Evolutionary conservation across 2,113 vertebrate species (phyloP).

Genomic region (Propithecus coquereli): DNA sequence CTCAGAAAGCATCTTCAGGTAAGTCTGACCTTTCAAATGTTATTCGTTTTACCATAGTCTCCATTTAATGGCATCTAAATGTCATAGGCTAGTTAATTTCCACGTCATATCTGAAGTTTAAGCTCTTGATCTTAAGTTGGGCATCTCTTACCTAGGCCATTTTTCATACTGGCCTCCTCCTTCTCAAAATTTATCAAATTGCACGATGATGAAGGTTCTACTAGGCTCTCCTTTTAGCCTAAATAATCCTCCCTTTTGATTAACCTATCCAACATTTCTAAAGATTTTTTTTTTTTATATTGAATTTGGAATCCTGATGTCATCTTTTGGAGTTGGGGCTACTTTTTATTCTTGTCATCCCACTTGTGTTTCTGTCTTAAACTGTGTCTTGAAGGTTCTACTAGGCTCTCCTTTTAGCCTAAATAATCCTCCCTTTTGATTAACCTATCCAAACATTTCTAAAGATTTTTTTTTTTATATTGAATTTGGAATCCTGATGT

Average conservation of each 20-base stretch:
- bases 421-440: neutral
- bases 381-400: neutral
- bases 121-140: neutral
- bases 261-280: neutral
- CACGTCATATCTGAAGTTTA: neutral
- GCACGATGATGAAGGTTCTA: neutral
- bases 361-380: neutral
- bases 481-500: neutral
- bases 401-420: neutral
- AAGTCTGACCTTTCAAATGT: constrained; percentile 22
- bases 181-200: neutral
- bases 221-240: neutral
- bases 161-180: neutral
- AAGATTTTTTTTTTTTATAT: neutral
- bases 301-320: neutral
- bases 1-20: neutral
- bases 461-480: neutral
- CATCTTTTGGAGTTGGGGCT: neutral
- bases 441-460: neutral
- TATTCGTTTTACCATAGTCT: neutral
- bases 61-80: constrained; percentile 3
- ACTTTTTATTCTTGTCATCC: constrained; percentile 7
- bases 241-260: neutral
- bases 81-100: constrained; percentile 8
- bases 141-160: neutral